phyloP scores from a whole-genome alignment of 1,140 invertebrate genomes.

The Ectropis grisescens region DNA sequence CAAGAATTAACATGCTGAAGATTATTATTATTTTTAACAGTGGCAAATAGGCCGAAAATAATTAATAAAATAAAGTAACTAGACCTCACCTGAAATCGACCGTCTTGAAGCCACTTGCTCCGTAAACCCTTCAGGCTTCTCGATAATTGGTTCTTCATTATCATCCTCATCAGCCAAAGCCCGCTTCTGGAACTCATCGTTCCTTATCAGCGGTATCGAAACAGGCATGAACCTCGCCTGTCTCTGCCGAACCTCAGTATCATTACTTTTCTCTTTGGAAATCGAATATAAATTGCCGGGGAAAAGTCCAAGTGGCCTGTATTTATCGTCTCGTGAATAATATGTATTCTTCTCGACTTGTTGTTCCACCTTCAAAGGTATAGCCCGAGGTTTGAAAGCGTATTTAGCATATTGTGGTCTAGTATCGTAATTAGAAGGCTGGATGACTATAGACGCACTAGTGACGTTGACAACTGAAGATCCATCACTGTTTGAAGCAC shows the following conservation, averaged over 20 bases:
- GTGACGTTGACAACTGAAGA: constrained; percentile 35
- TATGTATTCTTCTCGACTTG: constrained; percentile 36
- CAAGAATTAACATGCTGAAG: too few relatives aligned
- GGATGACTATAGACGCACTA: constrained; percentile 38
- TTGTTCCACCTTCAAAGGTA: constrained; percentile 28
- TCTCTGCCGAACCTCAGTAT: constrained; percentile 17
- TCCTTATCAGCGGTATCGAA: constrained; percentile 43
- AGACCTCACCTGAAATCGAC: constrained; percentile 59
- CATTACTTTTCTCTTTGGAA: constrained; percentile 56
- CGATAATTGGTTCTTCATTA: constrained; percentile 26
- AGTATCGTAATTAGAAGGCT: constrained; percentile 23
- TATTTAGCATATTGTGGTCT: constrained; percentile 18
- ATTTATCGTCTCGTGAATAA: constrained; percentile 32
- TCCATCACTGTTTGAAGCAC: constrained; percentile 31
- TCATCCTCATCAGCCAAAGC: constrained; percentile 33
- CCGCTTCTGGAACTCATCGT: constrained; percentile 36
- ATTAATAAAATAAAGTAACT: too few relatives aligned
- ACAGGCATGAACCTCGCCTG: constrained; percentile 27
- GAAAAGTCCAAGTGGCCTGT: constrained; percentile 53
- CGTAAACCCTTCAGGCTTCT: constrained; percentile 37
- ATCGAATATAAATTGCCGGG: constrained; percentile 60
- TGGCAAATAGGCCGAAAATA: too few relatives aligned
- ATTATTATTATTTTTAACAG: too few relatives aligned
- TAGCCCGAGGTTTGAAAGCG: constrained; percentile 41
- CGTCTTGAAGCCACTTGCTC: constrained; percentile 37